Evolutionary conservation across 2,797 vertebrate genomes (phyloP), one percentile per base, ranked within the genome.

Genomic region (Hephaestus fuliginosus): DNA sequence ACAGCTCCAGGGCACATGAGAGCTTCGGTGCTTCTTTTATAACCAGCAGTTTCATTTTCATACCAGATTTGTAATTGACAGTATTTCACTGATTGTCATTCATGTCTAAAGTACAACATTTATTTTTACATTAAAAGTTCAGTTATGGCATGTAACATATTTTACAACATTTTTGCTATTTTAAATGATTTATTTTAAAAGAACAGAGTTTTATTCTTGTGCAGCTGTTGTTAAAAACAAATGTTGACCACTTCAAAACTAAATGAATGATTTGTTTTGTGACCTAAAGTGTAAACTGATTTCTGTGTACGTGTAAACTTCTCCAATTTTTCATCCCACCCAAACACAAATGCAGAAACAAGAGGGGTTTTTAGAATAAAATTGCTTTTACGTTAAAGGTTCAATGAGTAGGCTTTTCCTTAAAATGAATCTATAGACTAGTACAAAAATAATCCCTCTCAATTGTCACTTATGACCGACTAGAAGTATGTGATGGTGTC

Each of bases 101-200:
- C 10, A 52, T 56, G 11, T 69, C 49, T 68, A 25, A 81, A 62
- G 20, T 20, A 58, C 13, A 56, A 22, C 70, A 65, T 46, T 56
- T 85, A 66, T 73, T 83, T 78, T 80, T 79, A 14, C 76, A 76
- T 74, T 44, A 51, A 70, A 55, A 25, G 14, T 56, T 66, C 1
- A 41, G 51, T 55, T 66, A 17, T 64, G 66, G 74, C 44, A 78
- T 78, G 46, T 83, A 82, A 72, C 36, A 46, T 2, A 46, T 78
- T 76, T 73, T 66, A 41, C 48, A 41, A 1, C 1, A 1, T 76
- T 70, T 72, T 67, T 80, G 5, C 17, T 33, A 7, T 71, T 71
- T 76, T 63, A 56, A 78, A 17, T 58, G 25, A 25, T 25, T 25
- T 33, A 7, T 71, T 71, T 76, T 63, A 56, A 78, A 17, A 55